A percentile compares a stretch with the other conserved stretches of the same genome.
phyloP scores from a whole-genome alignment of 2,888 invertebrate species.

The Ormyrus labotus region DNA sequence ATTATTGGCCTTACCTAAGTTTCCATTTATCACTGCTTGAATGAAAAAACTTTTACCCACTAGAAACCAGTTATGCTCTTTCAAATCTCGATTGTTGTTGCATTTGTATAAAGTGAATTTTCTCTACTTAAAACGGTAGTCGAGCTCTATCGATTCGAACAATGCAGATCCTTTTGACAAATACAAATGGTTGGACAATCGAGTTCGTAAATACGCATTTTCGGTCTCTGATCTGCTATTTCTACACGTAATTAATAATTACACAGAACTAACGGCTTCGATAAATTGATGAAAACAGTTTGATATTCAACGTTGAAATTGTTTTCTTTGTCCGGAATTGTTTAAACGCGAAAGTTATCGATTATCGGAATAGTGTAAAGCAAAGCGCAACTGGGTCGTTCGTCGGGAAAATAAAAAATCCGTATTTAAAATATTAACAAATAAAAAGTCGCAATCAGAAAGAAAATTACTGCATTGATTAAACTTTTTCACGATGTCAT shows the following conservation, averaged over 20 bases:
- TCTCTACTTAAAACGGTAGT: conserved; percentile 8
- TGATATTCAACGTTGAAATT: too few relatives aligned
- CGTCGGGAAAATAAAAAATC: not conserved
- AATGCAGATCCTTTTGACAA: conserved; percentile 19
- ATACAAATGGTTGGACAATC: conserved; percentile 1
- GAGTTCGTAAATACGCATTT: not conserved
- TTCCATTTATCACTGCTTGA: conserved; percentile 7
- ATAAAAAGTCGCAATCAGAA: conserved; percentile 21
- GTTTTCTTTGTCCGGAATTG: too few relatives aligned
- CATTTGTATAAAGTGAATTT: not conserved
- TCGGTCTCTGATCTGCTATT: not conserved
- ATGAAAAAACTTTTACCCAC: conserved; percentile 5
- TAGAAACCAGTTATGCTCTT: not conserved
- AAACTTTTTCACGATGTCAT: conserved; percentile 51
- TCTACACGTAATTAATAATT: not conserved
- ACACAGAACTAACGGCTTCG: too few relatives aligned
- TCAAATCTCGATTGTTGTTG: not conserved
- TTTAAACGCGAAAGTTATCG: not conserved
- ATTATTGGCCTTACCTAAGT: not conserved
- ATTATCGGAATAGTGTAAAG: not conserved
- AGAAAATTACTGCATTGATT: conserved; percentile 42
- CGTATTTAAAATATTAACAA: conserved; percentile 20
- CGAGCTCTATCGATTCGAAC: not conserved
- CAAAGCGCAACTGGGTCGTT: too few relatives aligned
- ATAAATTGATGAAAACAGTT: conserved; percentile 10